These are phyloP conservation scores for Selenia dentaria DNA, from an alignment of 2,888 invertebrate genomes.

Conservation along the genomic window DNA sequence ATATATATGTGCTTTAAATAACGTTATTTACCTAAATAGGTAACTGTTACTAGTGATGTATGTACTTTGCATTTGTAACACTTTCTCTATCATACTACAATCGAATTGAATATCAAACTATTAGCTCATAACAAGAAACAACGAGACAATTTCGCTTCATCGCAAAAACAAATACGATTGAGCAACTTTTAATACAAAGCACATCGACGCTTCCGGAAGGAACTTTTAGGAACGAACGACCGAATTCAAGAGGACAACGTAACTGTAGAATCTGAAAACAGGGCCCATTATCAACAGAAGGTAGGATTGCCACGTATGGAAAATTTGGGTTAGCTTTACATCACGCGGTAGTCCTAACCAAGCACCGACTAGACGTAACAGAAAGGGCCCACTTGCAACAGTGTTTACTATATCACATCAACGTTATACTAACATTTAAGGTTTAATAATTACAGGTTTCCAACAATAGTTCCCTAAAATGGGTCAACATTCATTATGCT, in stretches of 20 bases:
- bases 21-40: slow-evolving; percentile 63
- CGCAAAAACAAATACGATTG: slow-evolving; percentile 67
- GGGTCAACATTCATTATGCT: slow-evolving; percentile 75
- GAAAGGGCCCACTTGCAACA: slow-evolving; percentile 59
- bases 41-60: slow-evolving; percentile 44
- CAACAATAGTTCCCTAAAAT: slow-evolving; percentile 63
- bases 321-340: slow-evolving; percentile 25
- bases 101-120: slow-evolving; percentile 30
- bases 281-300: slow-evolving; percentile 38
- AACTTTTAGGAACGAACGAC: slow-evolving; percentile 77
- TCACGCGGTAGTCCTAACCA: slow-evolving; percentile 29
- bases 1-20: slow-evolving; percentile 44
- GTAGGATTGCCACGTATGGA: slow-evolving; percentile 28
- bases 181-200: slow-evolving; percentile 76
- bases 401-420: slow-evolving; percentile 71
- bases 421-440: slow-evolving; percentile 71
- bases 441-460: slow-evolving; percentile 61
- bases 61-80: slow-evolving; percentile 31
- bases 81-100: slow-evolving; percentile 30
- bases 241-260: slow-evolving; percentile 60
- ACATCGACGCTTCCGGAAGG: slow-evolving; percentile 62
- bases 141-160: slow-evolving; percentile 47
- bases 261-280: slow-evolving; percentile 64
- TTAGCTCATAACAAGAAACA: slow-evolving; percentile 46
- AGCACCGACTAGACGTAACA: slow-evolving; percentile 39